Percentiles rank a stretch among this genome's conserved stretches.
These are phyloP conservation scores for Mustelus asterias DNA, from an alignment of 2,113 vertebrate species.

Conservation along the genomic window DNA sequence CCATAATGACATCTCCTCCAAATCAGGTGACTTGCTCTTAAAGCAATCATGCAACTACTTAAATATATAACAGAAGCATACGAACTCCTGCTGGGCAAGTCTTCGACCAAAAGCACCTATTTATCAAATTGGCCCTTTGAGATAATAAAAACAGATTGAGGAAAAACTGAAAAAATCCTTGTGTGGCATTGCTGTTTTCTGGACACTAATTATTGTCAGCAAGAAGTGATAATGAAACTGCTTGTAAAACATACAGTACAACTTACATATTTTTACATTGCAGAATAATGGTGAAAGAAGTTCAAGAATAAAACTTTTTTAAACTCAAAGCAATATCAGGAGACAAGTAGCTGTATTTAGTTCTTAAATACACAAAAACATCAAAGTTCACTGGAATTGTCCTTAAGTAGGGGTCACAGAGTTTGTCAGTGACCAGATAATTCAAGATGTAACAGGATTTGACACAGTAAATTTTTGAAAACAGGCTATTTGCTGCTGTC, in stretches of 20 bases:
- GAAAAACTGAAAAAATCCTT: background rate
- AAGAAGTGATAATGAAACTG: background rate
- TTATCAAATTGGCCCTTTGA: background rate
- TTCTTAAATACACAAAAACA: background rate
- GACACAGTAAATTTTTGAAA: constrained; percentile 19
- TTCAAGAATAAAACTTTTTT: background rate
- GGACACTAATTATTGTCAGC: background rate
- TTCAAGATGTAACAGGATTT: constrained; percentile 26
- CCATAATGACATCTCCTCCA: too few relatives aligned
- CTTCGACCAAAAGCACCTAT: background rate
- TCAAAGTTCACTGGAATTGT: background rate
- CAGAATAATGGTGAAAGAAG: background rate
- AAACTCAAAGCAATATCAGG: background rate
- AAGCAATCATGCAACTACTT: too few relatives aligned
- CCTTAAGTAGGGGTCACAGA: constrained; percentile 9
- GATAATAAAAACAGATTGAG: background rate
- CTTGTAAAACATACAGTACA: background rate
- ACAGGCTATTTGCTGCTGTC: constrained; percentile 8
- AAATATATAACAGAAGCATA: too few relatives aligned
- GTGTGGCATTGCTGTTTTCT: background rate
- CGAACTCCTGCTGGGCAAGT: background rate
- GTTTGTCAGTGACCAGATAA: background rate
- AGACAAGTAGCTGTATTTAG: background rate
- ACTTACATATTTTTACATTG: background rate
- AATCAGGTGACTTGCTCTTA: too few relatives aligned